phyloP scores from a whole-genome alignment of 2,888 invertebrate species.

The Rhynchonema sp. region DNA sequence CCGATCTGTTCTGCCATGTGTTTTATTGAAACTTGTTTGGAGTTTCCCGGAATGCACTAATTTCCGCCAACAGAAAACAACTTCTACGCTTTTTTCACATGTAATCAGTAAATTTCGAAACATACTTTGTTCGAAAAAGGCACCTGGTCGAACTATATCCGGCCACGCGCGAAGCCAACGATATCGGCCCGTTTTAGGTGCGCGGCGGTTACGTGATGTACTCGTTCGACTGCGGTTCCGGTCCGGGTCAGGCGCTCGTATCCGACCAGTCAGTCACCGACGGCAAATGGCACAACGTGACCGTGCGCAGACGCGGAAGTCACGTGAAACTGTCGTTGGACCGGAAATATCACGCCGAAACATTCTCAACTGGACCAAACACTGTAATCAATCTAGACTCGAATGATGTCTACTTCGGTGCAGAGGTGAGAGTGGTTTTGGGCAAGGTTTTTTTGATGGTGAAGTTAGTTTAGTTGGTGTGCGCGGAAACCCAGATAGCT shows the following conservation, averaged over 20 bases:
- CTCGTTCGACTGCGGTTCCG: slow-evolving; percentile 75
- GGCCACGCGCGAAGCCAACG: not conserved
- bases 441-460: too few species aligned
- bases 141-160: slow-evolving; percentile 5
- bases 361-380: slow-evolving; percentile 57
- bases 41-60: too few species aligned
- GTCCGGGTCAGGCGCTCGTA: slow-evolving; percentile 47
- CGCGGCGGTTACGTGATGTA: slow-evolving; percentile 68
- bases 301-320: slow-evolving; percentile 51
- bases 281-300: slow-evolving; percentile 58
- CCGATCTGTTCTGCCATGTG: too few species aligned
- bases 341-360: slow-evolving; percentile 35
- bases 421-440: slow-evolving; percentile 47
- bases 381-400: slow-evolving; percentile 64
- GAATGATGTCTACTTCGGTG: slow-evolving; percentile 60
- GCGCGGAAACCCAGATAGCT: not conserved
- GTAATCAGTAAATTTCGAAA: too few species aligned
- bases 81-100: too few species aligned
- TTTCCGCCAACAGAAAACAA: too few species aligned
- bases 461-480: too few species aligned
- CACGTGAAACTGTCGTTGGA: slow-evolving; percentile 30
- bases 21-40: too few species aligned
- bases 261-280: slow-evolving; percentile 38
- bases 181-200: slow-evolving; percentile 33
- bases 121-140: too few species aligned